These are phyloP conservation scores for Pammene aurita DNA, from an alignment of 2,888 invertebrate species.

Conservation along the genomic window DNA sequence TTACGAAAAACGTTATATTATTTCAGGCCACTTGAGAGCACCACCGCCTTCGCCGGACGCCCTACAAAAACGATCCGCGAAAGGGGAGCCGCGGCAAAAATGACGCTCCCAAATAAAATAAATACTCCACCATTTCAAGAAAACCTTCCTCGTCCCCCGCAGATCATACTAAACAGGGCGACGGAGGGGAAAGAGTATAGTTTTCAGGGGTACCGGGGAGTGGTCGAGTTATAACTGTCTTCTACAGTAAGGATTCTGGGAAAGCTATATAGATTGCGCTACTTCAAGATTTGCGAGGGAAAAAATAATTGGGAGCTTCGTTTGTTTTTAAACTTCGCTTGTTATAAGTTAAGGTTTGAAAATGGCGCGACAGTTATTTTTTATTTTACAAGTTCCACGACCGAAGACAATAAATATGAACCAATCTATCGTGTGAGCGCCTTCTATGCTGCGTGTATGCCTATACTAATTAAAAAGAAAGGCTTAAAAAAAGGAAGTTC, in stretches of 20 bases:
- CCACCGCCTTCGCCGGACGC: conserved; percentile 59
- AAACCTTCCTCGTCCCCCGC: conserved; percentile 50
- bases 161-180: conserved; percentile 40
- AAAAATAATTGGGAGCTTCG: conserved; percentile 42
- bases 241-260: conserved; percentile 44
- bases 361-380: background rate
- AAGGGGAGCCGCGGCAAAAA: conserved; percentile 75
- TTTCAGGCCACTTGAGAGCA: conserved; percentile 61
- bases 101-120: conserved; percentile 76
- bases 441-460: no score
- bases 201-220: conserved; percentile 45
- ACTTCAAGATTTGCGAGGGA: conserved; percentile 49
- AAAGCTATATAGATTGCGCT: conserved; percentile 49
- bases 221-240: conserved; percentile 55
- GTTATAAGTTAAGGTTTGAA: background rate
- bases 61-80: conserved; percentile 71
- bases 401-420: no score
- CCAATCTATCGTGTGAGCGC: no score
- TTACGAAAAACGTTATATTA: background rate
- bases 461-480: no score
- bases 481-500: no score
- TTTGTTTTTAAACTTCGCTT: conserved; percentile 27
- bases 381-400: background rate
- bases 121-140: conserved; percentile 58
- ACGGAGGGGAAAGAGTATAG: conserved; percentile 42